Base-by-base conservation (phyloP, 2,797 vertebrate species). In the Vireo griseus region DNA sequence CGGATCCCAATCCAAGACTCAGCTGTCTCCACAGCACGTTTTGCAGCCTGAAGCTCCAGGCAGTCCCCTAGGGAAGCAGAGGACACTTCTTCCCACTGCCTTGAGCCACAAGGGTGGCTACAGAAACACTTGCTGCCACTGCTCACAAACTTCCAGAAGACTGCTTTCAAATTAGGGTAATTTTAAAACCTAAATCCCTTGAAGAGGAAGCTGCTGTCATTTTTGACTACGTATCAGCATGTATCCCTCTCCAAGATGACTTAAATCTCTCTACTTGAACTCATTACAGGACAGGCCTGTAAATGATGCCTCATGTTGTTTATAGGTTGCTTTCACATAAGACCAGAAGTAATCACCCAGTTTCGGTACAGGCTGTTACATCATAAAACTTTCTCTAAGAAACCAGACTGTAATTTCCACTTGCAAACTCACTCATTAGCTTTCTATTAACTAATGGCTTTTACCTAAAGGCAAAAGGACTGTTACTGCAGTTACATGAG, bases 341-440 rank as follows among this genome's bases (percentile, higher is more conserved):
- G 51, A 63, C 57, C 75, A 76, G 81, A 87, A 73, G 79, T 50
- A 55, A 77, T 48, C 25, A 51, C 8, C 5, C 47, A 59, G 81
- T 97, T 95, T 91, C 65, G 0, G 17, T 94, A 58, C 29, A 89
- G 52, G 22, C 3, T 51, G 25, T 90, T 84, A 35, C 90, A 80
- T 54, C 93, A 68, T 21, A 85, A 92, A 74, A 71, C 93, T 77
- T 72, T 92, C 87, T 88, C 58, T 45, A 48, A 83, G 61, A 74
- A 89, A 45, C 28, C 68, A 80, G 52, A 18, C 13, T 0, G 2
- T 37, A 40, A 83, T 89, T 89, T 86, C 33, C 16, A 0, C 58
- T 93, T 90, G 33, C 26, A 73, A 55, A 10, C n/a, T 96, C 78
- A 79, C 44, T 72, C 33, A 74, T 76, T 48, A 76, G 9, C 75